Evolutionary conservation across 2,888 invertebrate species (phyloP), one percentile per base, ranked within the genome.

Genomic region (Protonemura montana): DNA sequence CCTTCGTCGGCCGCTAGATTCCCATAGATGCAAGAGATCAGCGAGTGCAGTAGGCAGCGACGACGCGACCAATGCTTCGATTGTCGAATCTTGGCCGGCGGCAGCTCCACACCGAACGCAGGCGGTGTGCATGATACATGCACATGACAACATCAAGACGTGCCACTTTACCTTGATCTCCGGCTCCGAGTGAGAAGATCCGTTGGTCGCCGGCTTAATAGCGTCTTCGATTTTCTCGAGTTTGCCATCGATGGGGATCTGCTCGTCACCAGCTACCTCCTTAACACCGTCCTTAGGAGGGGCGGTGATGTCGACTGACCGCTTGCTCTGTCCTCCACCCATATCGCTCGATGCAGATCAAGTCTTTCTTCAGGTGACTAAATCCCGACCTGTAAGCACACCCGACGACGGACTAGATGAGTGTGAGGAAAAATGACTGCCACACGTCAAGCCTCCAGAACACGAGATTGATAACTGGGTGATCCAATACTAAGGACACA

Each of bases 261-360:
- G 90, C 35, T 90, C 90, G 88, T 93, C 93, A 88, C 95, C 95
- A 87, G 88, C 88, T 30, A 90, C 90, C 85, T 90, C 91, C 78
- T 89, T 90, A 87, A 94, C 94, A 80, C 92, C 92, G 88, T 93
- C 92, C 90, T 92, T 92, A 88, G 92, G 94, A 91, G 93, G 95
- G 92, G 96, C 96, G 90, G 95, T 95, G 92, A 96, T 96, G 91
- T 96, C 96, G 92, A 96, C 96, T 90, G 96, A 97, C 93, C 96
- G 95, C 92, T 96, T 96, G 92, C 96, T 96, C 93, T 96, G 96
- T 93, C 95, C 94, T 92, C 95, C 96, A 93, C 96, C 96, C 96
- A 97, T 97, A 2, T 59, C 59, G 59, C 21, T 59, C 2, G 59
- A 59, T 59, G 59, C 59, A 21, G 59, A 59, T 59, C 59, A 59